A percentile compares a stretch with the other conserved stretches of the same genome.
Evolutionary conservation across 1,140 invertebrate genomes (phyloP).

Genomic region (Drosophila tani): DNA sequence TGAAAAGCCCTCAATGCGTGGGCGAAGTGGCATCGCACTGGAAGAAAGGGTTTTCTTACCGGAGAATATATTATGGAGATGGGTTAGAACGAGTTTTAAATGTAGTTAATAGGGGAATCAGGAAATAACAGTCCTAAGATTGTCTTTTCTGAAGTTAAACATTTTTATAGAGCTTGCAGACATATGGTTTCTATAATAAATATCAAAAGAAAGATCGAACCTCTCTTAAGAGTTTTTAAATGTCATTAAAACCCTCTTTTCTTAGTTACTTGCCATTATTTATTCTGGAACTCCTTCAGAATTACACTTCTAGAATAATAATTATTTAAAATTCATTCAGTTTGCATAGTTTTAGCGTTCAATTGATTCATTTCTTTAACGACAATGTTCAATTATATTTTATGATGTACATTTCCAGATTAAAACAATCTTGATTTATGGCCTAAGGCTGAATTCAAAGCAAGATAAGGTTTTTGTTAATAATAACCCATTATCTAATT

Average conservation of each 20-base stretch:
- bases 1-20: slow-evolving; percentile 35
- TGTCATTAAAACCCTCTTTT: too few species aligned
- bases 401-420: neutral
- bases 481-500: neutral
- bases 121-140: neutral
- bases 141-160: too few species aligned
- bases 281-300: too few species aligned
- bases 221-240: too few species aligned
- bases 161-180: neutral
- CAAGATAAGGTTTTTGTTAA: slow-evolving; percentile 1
- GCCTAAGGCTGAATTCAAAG: neutral
- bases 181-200: neutral
- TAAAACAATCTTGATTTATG: slow-evolving; percentile 5
- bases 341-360: neutral
- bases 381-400: neutral
- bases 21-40: slow-evolving; percentile 30
- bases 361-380: neutral
- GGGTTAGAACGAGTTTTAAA: neutral
- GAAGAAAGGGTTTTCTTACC: slow-evolving; percentile 6
- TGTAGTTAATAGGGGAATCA: neutral
- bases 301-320: too few species aligned
- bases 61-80: slow-evolving; percentile 7
- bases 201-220: too few species aligned
- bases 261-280: too few species aligned
- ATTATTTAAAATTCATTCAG: neutral